phyloP scores from a whole-genome alignment of 2,888 invertebrate species.

The Miltochrista miniata region DNA sequence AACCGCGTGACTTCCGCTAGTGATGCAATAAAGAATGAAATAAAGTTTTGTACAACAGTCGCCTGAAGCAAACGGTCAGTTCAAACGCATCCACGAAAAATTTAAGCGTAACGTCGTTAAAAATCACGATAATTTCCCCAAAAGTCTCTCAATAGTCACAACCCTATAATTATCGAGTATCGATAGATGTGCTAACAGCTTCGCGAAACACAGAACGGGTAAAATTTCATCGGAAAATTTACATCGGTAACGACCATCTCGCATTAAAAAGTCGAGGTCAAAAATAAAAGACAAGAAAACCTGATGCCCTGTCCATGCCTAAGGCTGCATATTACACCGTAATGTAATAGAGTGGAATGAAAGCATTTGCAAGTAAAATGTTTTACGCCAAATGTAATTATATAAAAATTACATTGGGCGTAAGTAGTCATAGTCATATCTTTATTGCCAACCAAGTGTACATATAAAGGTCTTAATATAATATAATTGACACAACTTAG shows the following conservation, averaged over 20 bases:
- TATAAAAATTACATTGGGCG: too few species aligned
- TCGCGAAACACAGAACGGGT: conserved; percentile 28
- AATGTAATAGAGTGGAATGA: too few species aligned
- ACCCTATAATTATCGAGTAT: conserved; percentile 27
- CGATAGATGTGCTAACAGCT: conserved; percentile 46
- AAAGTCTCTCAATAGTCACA: conserved; percentile 7
- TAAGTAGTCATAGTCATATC: too few species aligned
- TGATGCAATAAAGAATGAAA: too few species aligned
- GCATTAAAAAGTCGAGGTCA: conserved; percentile 23
- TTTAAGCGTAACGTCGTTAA: conserved; percentile 5
- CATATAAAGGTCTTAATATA: too few species aligned
- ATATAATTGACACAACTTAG: too few species aligned
- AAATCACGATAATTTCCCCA: conserved; percentile 18
- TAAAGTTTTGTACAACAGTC: too few species aligned
- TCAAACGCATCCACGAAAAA: background rate
- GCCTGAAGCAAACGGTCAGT: too few species aligned
- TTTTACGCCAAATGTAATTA: too few species aligned
- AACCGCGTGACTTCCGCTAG: too few species aligned
- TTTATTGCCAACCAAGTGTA: too few species aligned
- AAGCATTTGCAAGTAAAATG: too few species aligned
- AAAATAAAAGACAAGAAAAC: conserved; percentile 30
- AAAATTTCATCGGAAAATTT: conserved; percentile 32
- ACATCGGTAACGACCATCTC: conserved; percentile 31
- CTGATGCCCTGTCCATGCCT: conserved; percentile 22
- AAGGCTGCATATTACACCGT: conserved; percentile 31